phyloP scores from a whole-genome alignment of 2,888 invertebrate genomes.

The Bembecia ichneumoniformis region DNA sequence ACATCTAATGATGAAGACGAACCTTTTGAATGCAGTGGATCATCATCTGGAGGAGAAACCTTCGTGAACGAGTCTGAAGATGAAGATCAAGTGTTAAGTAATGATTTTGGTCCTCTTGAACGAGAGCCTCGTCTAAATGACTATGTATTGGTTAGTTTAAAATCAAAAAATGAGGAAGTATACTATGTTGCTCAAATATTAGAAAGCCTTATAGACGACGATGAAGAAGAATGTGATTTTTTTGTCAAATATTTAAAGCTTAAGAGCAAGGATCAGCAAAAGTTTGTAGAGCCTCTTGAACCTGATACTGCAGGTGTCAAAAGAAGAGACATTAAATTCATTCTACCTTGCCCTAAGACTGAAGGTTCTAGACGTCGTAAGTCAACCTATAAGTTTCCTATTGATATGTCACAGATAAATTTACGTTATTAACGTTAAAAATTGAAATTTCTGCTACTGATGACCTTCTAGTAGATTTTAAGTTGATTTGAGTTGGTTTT shows the following conservation, averaged over 20 bases:
- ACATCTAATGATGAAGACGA: conserved; percentile 4
- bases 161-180: neutral
- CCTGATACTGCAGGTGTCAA: conserved; percentile 1
- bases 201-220: neutral
- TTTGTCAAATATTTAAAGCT: neutral
- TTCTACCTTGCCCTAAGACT: neutral
- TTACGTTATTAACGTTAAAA: neutral
- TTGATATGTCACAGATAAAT: neutral
- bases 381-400: neutral
- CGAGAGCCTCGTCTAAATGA: neutral
- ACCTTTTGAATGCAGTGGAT: conserved; percentile 7
- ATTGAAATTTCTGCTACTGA: too few species aligned
- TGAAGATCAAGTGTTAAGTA: conserved; percentile 3
- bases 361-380: neutral
- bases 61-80: conserved; percentile 5
- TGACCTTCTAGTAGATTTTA: too few species aligned
- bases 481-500: too few species aligned
- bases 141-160: neutral
- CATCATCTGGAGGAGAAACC: conserved; percentile 9
- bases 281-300: conserved; percentile 1
- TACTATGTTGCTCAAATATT: neutral
- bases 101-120: neutral
- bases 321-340: neutral
- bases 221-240: neutral
- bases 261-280: conserved; percentile 1